A percentile compares a stretch with the other conserved stretches of the same genome.
Evolutionary conservation across 1,140 invertebrate genomes (phyloP).

Genomic region (Cotesia vestalis): DNA sequence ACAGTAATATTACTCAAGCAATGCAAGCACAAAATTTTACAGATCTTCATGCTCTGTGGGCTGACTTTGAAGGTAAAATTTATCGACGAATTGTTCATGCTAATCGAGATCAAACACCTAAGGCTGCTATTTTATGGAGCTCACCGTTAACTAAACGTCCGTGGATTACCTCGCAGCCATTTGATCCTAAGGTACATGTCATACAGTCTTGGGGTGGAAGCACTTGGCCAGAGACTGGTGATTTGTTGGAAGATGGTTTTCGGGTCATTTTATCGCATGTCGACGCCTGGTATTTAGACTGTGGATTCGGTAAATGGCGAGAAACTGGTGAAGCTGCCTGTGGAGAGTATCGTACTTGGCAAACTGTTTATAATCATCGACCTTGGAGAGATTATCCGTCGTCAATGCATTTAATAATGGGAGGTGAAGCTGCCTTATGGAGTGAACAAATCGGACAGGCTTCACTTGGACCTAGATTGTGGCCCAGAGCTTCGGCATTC

Average conservation of each 20-base stretch:
- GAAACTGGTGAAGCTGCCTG: slow-evolving; percentile 77
- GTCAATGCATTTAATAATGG: slow-evolving; percentile 65
- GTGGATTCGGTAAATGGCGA: slow-evolving; percentile 83
- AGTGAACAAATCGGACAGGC: slow-evolving; percentile 72
- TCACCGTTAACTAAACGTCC: slow-evolving; percentile 79
- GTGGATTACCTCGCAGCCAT: slow-evolving; percentile 69
- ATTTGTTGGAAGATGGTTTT: slow-evolving; percentile 77
- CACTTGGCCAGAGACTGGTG: slow-evolving; percentile 78
- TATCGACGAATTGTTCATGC: slow-evolving; percentile 71
- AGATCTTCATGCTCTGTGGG: slow-evolving; percentile 80
- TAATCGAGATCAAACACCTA: slow-evolving; percentile 72
- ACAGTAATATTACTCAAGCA: slow-evolving; percentile 60
- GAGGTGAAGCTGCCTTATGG: slow-evolving; percentile 78
- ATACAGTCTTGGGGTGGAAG: slow-evolving; percentile 83
- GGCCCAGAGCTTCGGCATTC: slow-evolving; percentile 75
- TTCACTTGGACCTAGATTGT: slow-evolving; percentile 73
- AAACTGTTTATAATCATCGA: slow-evolving; percentile 82
- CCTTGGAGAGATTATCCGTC: slow-evolving; percentile 72
- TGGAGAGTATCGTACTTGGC: slow-evolving; percentile 83
- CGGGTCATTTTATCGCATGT: slow-evolving; percentile 83
- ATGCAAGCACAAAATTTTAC: slow-evolving; percentile 74
- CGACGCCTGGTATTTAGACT: slow-evolving; percentile 87
- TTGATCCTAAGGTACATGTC: slow-evolving; percentile 67
- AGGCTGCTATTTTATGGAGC: slow-evolving; percentile 79
- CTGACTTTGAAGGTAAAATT: slow-evolving; percentile 76